Evolutionary conservation across 2,888 invertebrate genomes (phyloP).

Genomic region (Iphiclides podalirius): DNA sequence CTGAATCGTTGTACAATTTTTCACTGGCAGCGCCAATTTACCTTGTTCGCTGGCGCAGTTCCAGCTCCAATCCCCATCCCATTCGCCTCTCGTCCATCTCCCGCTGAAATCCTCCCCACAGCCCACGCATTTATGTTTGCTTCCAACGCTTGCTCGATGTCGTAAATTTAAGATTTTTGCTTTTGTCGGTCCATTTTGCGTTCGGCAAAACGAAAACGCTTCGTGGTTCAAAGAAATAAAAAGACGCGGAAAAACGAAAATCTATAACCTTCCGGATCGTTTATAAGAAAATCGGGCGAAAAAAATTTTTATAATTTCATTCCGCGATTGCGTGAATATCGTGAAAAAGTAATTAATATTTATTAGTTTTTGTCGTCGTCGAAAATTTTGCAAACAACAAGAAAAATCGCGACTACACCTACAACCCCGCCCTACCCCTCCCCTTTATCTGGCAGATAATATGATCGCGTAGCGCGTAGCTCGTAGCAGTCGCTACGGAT

Average conservation of each 20-base stretch:
- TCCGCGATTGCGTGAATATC: neutral
- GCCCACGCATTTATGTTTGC: constrained; percentile 34
- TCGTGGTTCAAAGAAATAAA: neutral
- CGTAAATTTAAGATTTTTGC: neutral
- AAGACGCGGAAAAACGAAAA: neutral
- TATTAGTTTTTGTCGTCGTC: neutral
- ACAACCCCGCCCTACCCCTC: neutral
- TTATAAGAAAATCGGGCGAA: too few relatives aligned
- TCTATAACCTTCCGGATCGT: too few relatives aligned
- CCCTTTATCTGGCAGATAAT: constrained; percentile 3
- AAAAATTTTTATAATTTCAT: neutral
- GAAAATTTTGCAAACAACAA: too few relatives aligned
- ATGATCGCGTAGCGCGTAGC: constrained; percentile 36
- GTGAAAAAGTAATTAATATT: neutral
- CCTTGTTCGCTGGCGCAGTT: constrained; percentile 66
- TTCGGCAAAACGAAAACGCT: neutral
- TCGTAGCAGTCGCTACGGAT: constrained; percentile 61
- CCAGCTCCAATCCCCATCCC: constrained; percentile 43
- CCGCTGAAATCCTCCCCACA: constrained; percentile 24
- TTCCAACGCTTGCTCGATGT: constrained; percentile 33
- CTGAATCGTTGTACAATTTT: constrained; percentile 47
- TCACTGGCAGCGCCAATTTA: constrained; percentile 73
- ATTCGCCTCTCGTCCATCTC: constrained; percentile 18
- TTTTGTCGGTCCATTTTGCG: neutral
- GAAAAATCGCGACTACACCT: too few relatives aligned